Evolutionary conservation across 2,888 invertebrate genomes (phyloP), one percentile per base, ranked within the genome.

Genomic region (Monopis laevigella): DNA sequence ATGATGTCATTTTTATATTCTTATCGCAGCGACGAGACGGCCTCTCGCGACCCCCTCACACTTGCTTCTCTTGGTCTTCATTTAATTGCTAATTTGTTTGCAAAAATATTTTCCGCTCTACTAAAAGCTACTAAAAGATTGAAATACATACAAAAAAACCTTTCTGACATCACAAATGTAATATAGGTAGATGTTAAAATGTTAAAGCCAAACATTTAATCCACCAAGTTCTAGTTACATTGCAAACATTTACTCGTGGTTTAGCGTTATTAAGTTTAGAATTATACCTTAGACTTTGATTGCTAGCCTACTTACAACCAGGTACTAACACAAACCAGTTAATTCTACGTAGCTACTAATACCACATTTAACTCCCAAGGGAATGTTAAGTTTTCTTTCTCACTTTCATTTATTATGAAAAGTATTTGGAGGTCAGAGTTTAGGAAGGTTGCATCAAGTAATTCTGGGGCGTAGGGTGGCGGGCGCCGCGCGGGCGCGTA

Each of bases 401-500:
- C 14, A 29, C 12, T 29, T 29, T 29, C 11, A 29, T 13, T 13
- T 29, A 7, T 2, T 29, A 29, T 6, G 10, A n/a, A 2, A 6
- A 13, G 3, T 11, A 13, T 29, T 32, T 32, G n/a, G 17, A 32
- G 32, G 14, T 17, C 21, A 36, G 19, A 19, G 19, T 36, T 36
- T 21, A 36, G 14, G 21, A 36, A 36, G 21, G 36, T 36, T 36
- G 36, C 36, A 36, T 21, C 36, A 21, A 21, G 57, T 51, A 51
- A 52, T 57, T 27, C 27, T 27, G 24, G 35, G 24, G 42, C 26
- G 14, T 29, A 16, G 34, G 68, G 65, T 62, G 63, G 71, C 30
- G 62, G 55, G 54, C 59, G 62, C 56, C 75, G 75, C 73, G 74
- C 77, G 74, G 75, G 75, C 74, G 77, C 74, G 77, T 77, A 77